phyloP scores from a whole-genome alignment of 2,113 vertebrate species.

The Nesogale talazaci region DNA sequence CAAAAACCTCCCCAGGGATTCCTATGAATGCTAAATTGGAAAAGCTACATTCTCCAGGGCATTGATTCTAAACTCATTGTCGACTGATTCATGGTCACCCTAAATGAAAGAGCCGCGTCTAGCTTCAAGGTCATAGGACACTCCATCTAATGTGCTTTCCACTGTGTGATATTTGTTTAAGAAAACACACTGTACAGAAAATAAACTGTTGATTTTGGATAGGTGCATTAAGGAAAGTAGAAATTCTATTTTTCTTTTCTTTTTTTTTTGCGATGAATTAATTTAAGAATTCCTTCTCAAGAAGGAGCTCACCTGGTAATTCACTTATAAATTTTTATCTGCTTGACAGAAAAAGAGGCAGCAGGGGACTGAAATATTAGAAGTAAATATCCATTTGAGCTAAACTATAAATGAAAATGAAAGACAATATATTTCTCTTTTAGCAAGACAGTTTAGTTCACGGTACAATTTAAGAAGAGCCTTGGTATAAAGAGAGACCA shows the following conservation, averaged over 20 bases:
- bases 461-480: conserved; percentile 1
- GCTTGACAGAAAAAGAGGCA: conserved; percentile 57
- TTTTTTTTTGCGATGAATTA: conserved; percentile 55
- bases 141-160: conserved; percentile 8
- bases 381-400: conserved; percentile 50
- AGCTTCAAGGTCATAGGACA: neutral
- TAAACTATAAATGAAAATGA: conserved; percentile 45
- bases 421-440: conserved; percentile 39
- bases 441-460: conserved; percentile 54
- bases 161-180: neutral
- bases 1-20: neutral
- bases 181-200: conserved; percentile 60
- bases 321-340: conserved; percentile 66
- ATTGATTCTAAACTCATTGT: neutral
- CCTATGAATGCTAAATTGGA: neutral
- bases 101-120: neutral
- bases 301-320: conserved; percentile 47
- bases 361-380: conserved; percentile 29
- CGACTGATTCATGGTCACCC: neutral
- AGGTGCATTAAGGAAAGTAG: conserved; percentile 34
- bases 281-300: conserved; percentile 62
- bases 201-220: conserved; percentile 44
- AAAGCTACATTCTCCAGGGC: neutral
- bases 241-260: conserved; percentile 72
- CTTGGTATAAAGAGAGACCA: neutral